These are phyloP conservation scores for Phycodurus eques DNA, from an alignment of 2,113 vertebrate genomes.

Conservation along the genomic window DNA sequence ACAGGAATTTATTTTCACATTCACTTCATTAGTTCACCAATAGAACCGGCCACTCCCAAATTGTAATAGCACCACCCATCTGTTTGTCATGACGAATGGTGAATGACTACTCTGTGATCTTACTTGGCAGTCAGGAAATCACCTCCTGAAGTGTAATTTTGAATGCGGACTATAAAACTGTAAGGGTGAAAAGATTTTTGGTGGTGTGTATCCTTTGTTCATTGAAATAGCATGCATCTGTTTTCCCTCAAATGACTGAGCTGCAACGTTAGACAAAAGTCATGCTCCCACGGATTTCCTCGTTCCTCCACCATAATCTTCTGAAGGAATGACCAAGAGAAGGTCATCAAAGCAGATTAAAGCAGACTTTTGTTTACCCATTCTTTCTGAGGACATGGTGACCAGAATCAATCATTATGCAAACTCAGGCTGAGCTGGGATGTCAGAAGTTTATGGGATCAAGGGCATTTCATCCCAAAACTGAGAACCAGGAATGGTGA, in stretches of 20 bases:
- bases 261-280: neutral
- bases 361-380: conserved; percentile 39
- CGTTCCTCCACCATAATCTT: conserved; percentile 32
- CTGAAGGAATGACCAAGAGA: conserved; percentile 30
- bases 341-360: conserved; percentile 43
- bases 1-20: neutral
- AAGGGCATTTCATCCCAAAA: conserved; percentile 27
- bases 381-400: conserved; percentile 37
- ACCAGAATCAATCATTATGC: conserved; percentile 29
- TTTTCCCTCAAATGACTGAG: conserved; percentile 1
- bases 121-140: conserved; percentile 7
- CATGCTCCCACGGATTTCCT: conserved; percentile 13
- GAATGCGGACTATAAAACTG: neutral
- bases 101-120: conserved; percentile 25
- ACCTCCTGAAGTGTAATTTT: conserved; percentile 11
- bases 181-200: neutral
- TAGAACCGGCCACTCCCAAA: neutral
- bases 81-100: neutral
- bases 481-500: conserved; percentile 9
- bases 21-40: neutral
- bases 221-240: neutral
- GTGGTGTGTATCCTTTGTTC: neutral
- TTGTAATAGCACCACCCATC: neutral
- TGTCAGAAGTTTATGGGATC: conserved; percentile 24
- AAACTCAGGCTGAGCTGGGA: conserved; percentile 12